Evolutionary conservation across 2,797 vertebrate genomes (phyloP).

Genomic region (Varecia variegata): DNA sequence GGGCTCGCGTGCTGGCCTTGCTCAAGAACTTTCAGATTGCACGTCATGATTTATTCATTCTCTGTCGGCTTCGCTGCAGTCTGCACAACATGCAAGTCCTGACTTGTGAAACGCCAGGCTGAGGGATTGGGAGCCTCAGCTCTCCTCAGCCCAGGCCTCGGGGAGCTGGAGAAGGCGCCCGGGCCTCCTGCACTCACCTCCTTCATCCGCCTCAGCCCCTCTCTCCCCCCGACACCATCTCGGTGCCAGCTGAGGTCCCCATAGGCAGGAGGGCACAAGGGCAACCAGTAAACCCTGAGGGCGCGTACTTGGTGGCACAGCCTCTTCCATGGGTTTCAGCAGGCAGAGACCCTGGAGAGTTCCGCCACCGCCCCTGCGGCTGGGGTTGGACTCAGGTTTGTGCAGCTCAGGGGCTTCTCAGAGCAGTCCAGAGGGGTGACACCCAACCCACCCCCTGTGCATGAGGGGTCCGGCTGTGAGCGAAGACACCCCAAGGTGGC

Average conservation of each 20-base stretch:
- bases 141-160: too few relatives aligned
- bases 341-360: neutral
- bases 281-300: fast-evolving
- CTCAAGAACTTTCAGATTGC: neutral
- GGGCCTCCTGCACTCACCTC: neutral
- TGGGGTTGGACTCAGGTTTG: neutral
- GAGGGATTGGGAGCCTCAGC: neutral
- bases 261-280: neutral
- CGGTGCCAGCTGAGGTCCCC: neutral
- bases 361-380: fast-evolving
- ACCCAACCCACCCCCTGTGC: neutral
- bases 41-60: neutral
- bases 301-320: fast-evolving
- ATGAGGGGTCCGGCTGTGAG: neutral
- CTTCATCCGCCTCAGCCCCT: neutral
- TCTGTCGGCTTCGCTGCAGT: neutral
- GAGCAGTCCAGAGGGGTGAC: neutral
- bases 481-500: neutral
- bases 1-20: neutral
- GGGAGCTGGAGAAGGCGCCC: neutral
- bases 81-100: neutral
- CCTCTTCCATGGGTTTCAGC: neutral
- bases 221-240: fast-evolving
- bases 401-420: neutral
- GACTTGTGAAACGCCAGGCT: neutral